These are phyloP conservation scores for Eurosta solidaginis DNA, from an alignment of 1,140 invertebrate species.

Conservation along the genomic window DNA sequence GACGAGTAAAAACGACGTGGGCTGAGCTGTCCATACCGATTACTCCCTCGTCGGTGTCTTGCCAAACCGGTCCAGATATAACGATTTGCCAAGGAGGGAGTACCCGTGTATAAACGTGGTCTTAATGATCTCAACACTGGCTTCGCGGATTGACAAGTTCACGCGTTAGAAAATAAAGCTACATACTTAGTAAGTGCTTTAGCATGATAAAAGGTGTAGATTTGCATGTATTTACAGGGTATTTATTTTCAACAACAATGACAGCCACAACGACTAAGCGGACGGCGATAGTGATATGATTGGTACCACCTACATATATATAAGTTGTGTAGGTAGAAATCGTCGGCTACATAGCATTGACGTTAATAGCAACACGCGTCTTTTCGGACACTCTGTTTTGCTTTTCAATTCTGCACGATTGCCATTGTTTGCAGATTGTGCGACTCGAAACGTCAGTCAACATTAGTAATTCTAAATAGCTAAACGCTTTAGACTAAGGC, in stretches of 20 bases:
- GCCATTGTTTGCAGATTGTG: not conserved
- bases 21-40: no score
- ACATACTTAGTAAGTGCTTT: no score
- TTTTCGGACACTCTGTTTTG: not conserved
- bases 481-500: not conserved
- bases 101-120: no score
- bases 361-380: constrained; percentile 4
- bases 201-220: not conserved
- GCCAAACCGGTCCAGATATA: no score
- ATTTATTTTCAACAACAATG: not conserved
- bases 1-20: no score
- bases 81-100: no score
- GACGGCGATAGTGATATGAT: not conserved
- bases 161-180: not conserved
- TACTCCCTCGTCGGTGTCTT: no score
- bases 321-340: not conserved
- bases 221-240: no score
- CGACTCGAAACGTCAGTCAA: not conserved
- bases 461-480: not conserved
- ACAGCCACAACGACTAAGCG: not conserved
- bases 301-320: not conserved
- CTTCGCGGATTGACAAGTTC: not conserved
- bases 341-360: not conserved
- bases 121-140: not conserved
- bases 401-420: constrained; percentile 18